Percentiles rank a stretch among this genome's conserved stretches.
These are phyloP conservation scores for Scelioninae gen. 1 DNA, from an alignment of 2,888 invertebrate species.

Conservation along the genomic window DNA sequence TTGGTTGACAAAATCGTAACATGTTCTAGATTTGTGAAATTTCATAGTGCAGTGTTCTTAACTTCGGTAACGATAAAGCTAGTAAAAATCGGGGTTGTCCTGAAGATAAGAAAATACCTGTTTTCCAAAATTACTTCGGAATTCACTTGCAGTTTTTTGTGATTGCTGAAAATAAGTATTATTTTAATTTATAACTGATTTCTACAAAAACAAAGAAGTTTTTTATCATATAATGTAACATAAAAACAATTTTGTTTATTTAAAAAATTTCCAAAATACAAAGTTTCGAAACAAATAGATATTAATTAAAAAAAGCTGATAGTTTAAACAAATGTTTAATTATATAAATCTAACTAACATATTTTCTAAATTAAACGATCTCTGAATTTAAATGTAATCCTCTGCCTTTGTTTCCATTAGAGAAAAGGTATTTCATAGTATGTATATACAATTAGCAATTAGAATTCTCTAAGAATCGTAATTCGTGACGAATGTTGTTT, in stretches of 20 bases:
- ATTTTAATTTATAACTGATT: too few relatives aligned
- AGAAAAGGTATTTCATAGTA: constrained; percentile 49
- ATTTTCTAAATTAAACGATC: constrained; percentile 31
- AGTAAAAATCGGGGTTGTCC: constrained; percentile 80
- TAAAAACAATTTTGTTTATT: too few relatives aligned
- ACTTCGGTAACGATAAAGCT: constrained; percentile 34
- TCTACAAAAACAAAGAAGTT: too few relatives aligned
- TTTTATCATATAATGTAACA: too few relatives aligned
- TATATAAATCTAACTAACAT: constrained; percentile 6
- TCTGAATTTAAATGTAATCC: constrained; percentile 27
- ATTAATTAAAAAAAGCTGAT: background rate
- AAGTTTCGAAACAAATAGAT: too few relatives aligned
- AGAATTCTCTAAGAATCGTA: constrained; percentile 52
- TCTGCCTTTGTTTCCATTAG: constrained; percentile 27
- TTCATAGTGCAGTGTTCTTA: constrained; percentile 53
- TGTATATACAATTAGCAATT: constrained; percentile 34
- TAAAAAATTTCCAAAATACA: too few relatives aligned
- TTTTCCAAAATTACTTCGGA: constrained; percentile 79
- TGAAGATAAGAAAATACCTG: constrained; percentile 78
- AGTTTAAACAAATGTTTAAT: background rate
- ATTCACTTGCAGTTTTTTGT: constrained; percentile 76
- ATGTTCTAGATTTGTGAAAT: constrained; percentile 46
- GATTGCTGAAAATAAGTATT: constrained; percentile 79
- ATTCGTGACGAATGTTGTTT: constrained; percentile 32
- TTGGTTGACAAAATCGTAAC: background rate